phyloP scores from a whole-genome alignment of 1,140 invertebrate genomes.

The Pygmarrhopalites habei region DNA sequence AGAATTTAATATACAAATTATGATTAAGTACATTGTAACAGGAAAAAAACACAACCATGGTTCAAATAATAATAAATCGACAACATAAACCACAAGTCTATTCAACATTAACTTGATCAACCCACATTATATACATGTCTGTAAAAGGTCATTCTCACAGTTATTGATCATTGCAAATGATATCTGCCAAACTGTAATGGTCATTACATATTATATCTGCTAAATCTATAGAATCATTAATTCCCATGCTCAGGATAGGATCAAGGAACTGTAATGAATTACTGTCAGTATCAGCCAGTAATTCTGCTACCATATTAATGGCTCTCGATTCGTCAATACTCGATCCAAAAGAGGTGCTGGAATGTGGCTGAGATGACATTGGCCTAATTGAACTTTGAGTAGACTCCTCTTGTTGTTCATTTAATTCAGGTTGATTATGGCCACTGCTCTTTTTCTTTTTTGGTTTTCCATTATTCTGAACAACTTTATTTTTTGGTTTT shows the following conservation, averaged over 20 bases:
- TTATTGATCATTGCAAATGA: conserved; percentile 24
- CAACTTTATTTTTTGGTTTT: not conserved
- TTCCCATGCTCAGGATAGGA: not conserved
- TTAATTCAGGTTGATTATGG: no score
- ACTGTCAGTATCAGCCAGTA: not conserved
- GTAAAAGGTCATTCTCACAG: not conserved
- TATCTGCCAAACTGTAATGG: conserved; percentile 18
- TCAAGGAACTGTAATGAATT: conserved; percentile 1
- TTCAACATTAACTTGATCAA: not conserved
- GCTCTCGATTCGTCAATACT: not conserved
- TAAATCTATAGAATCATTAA: conserved; percentile 17
- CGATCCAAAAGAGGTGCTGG: no score
- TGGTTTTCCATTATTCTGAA: no score
- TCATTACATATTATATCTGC: conserved; percentile 28
- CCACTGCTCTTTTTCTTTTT: no score
- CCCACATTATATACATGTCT: not conserved
- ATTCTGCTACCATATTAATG: conserved; percentile 2
- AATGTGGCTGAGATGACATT: no score
- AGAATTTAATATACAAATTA: no score
- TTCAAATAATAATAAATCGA: not conserved
- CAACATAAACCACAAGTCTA: not conserved
- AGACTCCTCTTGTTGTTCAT: no score
- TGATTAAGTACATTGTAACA: no score
- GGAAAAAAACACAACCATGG: not conserved
- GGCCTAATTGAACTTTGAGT: no score